phyloP scores from a whole-genome alignment of 2,888 invertebrate genomes.

The Drosophila bunnanda region DNA sequence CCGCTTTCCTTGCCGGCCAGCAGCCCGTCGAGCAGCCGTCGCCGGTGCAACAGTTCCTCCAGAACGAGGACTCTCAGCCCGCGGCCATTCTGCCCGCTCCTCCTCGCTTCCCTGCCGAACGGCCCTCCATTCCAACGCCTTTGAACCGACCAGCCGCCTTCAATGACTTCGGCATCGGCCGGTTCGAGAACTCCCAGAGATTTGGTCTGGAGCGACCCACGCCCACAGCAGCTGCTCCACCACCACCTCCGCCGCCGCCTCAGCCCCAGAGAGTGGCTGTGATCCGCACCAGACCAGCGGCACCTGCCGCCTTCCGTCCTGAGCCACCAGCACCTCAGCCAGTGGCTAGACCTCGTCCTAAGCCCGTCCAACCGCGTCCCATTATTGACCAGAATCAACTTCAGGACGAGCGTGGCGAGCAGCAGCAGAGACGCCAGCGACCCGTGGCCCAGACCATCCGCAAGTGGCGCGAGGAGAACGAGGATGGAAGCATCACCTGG shows the following conservation, averaged over 20 bases:
- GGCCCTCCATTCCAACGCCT: slow-evolving; percentile 65
- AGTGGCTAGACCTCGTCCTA: slow-evolving; percentile 71
- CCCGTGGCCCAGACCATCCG: slow-evolving; percentile 90
- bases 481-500: slow-evolving; percentile 92
- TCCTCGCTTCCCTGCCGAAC: slow-evolving; percentile 80
- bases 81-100: slow-evolving; percentile 69
- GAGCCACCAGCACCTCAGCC: slow-evolving; percentile 81
- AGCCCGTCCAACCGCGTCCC: slow-evolving; percentile 82
- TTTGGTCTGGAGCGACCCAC: slow-evolving; percentile 79
- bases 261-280: slow-evolving; percentile 85
- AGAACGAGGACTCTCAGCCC: slow-evolving; percentile 69
- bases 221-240: slow-evolving; percentile 54
- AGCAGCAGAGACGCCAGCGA: slow-evolving; percentile 85
- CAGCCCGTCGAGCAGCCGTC: slow-evolving; percentile 85
- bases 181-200: slow-evolving; percentile 73
- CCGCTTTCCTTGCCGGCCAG: slow-evolving; percentile 78
- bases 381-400: slow-evolving; percentile 78
- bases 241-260: slow-evolving; percentile 66
- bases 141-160: slow-evolving; percentile 68
- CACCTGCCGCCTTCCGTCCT: slow-evolving; percentile 83
- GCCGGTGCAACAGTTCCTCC: slow-evolving; percentile 73
- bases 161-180: slow-evolving; percentile 81
- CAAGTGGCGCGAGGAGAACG: slow-evolving; percentile 91
- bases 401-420: slow-evolving; percentile 76
- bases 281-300: slow-evolving; percentile 77